phyloP scores from a whole-genome alignment of 2,113 vertebrate genomes.

The Thermophis baileyi region DNA sequence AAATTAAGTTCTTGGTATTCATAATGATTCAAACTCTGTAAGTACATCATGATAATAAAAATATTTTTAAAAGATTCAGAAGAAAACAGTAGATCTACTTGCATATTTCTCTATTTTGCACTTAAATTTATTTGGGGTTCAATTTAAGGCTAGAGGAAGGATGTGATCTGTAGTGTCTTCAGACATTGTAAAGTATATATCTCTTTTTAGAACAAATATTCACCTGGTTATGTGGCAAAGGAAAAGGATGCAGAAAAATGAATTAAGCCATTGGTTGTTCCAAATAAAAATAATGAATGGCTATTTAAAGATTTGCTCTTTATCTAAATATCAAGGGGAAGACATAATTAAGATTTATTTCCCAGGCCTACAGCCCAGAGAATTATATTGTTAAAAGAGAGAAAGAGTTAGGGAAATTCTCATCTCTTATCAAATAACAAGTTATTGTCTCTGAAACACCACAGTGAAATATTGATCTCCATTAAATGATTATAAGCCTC shows the following conservation, averaged over 20 bases:
- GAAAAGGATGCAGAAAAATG: background rate
- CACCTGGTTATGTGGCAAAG: background rate
- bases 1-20: slow-evolving; percentile 29
- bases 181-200: background rate
- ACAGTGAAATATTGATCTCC: background rate
- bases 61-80: slow-evolving; percentile 29
- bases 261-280: background rate
- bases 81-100: slow-evolving; percentile 41
- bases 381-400: background rate
- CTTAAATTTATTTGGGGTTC: slow-evolving; percentile 10
- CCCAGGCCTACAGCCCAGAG: background rate
- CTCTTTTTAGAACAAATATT: background rate
- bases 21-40: slow-evolving; percentile 37
- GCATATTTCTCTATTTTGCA: slow-evolving; percentile 21
- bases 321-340: background rate
- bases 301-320: background rate
- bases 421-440: background rate
- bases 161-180: background rate
- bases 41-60: slow-evolving; percentile 38
- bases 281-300: background rate
- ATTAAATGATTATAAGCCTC: background rate
- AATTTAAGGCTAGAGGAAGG: slow-evolving; percentile 3
- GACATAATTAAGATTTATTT: background rate
- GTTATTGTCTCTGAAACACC: background rate
- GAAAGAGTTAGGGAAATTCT: background rate